These are phyloP conservation scores for Pollenia labialis DNA, from an alignment of 2,888 invertebrate genomes.

Conservation along the genomic window DNA sequence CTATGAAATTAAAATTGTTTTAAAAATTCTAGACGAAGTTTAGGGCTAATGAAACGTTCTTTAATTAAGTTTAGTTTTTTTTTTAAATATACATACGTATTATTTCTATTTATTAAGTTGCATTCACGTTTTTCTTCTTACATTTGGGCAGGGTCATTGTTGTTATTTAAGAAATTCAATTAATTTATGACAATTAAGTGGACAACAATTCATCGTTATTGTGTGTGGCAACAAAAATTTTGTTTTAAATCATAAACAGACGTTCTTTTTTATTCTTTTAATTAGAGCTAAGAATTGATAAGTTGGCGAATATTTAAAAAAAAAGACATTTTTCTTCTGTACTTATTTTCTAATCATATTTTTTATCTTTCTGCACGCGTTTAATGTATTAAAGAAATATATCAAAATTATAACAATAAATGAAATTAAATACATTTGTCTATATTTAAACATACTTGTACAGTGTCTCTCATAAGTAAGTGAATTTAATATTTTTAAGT, in stretches of 20 bases:
- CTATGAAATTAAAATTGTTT: too few species aligned
- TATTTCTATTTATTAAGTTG: constrained; percentile 25
- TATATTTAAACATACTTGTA: neutral
- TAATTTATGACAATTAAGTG: constrained; percentile 63
- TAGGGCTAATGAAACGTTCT: neutral
- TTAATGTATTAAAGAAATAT: neutral
- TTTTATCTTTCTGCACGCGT: neutral
- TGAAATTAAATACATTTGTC: neutral
- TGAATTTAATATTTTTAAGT: too few species aligned
- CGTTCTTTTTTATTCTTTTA: neutral
- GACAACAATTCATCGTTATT: constrained; percentile 19
- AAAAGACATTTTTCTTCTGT: neutral
- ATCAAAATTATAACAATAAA: neutral
- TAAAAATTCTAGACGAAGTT: too few species aligned
- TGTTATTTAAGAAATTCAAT: constrained; percentile 58
- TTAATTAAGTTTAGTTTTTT: neutral
- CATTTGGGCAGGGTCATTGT: constrained; percentile 49
- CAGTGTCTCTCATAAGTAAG: too few species aligned
- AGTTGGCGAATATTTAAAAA: neutral
- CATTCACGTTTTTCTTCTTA: constrained; percentile 39
- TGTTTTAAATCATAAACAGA: neutral
- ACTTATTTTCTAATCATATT: neutral
- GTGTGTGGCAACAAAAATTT: neutral
- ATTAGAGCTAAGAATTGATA: constrained; percentile 3
- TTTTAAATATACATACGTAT: neutral